phyloP scores from a whole-genome alignment of 2,888 invertebrate species.

The Priocnemis perturbator region DNA sequence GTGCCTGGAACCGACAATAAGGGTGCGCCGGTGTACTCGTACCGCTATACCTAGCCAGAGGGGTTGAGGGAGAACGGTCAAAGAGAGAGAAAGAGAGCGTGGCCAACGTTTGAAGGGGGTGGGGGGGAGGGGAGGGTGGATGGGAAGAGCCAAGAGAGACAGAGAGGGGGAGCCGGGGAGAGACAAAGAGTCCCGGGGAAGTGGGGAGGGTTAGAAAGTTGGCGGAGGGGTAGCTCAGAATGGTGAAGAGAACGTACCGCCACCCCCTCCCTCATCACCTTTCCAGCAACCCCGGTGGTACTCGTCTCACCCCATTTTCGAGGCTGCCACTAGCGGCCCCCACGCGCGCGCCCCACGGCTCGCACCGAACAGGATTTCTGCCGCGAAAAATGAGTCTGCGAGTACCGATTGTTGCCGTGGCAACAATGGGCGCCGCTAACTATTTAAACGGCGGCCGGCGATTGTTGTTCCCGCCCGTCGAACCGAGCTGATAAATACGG shows the following conservation, averaged over 20 bases:
- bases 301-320: conserved; percentile 53
- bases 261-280: conserved; percentile 51
- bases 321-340: conserved; percentile 51
- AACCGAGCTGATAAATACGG: too few species aligned
- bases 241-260: conserved; percentile 11
- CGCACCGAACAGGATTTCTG: conserved; percentile 40
- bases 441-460: neutral
- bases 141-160: conserved; percentile 10
- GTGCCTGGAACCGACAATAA: conserved; percentile 70
- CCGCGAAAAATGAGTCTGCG: conserved; percentile 3
- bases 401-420: conserved; percentile 9
- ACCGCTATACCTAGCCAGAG: conserved; percentile 36
- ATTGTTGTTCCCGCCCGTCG: too few species aligned
- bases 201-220: neutral
- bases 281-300: conserved; percentile 44
- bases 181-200: conserved; percentile 6
- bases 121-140: conserved; percentile 8
- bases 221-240: conserved; percentile 3
- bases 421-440: neutral
- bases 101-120: conserved; percentile 1
- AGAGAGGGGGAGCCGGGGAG: conserved; percentile 9
- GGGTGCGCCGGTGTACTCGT: conserved; percentile 64
- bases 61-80: neutral
- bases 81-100: conserved; percentile 17
- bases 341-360: conserved; percentile 35